phyloP scores from a whole-genome alignment of 2,113 vertebrate genomes.

The Xenus cinereus region DNA sequence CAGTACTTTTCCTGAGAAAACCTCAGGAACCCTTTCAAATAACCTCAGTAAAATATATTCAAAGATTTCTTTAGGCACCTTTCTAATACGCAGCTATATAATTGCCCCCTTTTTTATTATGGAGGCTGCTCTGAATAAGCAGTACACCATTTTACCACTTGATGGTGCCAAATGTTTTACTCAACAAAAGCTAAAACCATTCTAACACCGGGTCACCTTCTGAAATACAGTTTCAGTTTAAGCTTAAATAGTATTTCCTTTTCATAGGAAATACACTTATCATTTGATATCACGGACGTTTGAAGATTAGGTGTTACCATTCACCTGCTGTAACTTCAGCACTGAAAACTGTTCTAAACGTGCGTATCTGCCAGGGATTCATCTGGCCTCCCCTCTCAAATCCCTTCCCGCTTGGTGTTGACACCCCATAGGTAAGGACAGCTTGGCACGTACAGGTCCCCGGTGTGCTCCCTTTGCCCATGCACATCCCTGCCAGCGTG shows the following conservation, averaged over 20 bases:
- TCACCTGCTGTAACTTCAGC: not conserved
- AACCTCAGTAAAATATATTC: not conserved
- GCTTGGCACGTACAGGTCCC: not conserved
- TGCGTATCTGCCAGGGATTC: not conserved
- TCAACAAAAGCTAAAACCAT: not conserved
- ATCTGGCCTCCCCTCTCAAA: not conserved
- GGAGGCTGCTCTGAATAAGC: not conserved
- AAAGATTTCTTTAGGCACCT: not conserved
- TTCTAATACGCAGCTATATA: not conserved
- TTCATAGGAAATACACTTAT: not conserved
- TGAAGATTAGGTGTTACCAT: not conserved
- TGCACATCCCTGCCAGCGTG: not conserved
- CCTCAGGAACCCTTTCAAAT: not conserved
- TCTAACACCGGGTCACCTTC: not conserved
- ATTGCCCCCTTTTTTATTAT: not conserved
- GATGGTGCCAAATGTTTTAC: conserved; percentile 48
- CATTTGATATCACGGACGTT: not conserved
- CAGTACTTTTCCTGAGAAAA: not conserved
- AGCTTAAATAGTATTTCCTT: not conserved
- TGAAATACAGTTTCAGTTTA: not conserved
- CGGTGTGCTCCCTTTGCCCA: not conserved
- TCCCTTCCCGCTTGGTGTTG: not conserved
- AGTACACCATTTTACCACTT: conserved; percentile 46
- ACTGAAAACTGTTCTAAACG: not conserved
- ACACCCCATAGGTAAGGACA: not conserved